These are phyloP conservation scores for Drosophila ananassae DNA, from an alignment of 1,140 invertebrate genomes.

Conservation along the genomic window DNA sequence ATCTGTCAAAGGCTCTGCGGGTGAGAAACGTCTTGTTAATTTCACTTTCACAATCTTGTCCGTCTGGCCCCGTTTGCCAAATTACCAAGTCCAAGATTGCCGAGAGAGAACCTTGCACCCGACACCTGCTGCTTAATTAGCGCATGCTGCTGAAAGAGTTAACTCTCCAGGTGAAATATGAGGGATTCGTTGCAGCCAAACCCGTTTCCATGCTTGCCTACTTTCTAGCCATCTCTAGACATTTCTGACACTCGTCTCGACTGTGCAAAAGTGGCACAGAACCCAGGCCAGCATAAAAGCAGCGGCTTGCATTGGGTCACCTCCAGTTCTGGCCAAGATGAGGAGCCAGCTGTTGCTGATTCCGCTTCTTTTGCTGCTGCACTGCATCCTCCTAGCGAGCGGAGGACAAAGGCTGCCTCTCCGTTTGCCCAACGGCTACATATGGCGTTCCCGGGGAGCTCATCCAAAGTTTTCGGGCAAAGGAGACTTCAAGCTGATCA, in stretches of 20 bases:
- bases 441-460: conserved; percentile 26
- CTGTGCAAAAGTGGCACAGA: conserved; percentile 30
- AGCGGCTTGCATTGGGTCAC: background rate
- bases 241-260: conserved; percentile 48
- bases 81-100: conserved; percentile 5
- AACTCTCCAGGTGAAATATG: conserved; percentile 12
- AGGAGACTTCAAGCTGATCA: conserved; percentile 45
- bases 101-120: conserved; percentile 29
- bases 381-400: conserved; percentile 4
- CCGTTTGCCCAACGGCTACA: conserved; percentile 30
- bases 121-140: conserved; percentile 49
- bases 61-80: conserved; percentile 14
- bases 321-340: conserved; percentile 64
- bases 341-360: conserved; percentile 25
- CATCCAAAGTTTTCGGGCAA: conserved; percentile 41
- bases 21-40: conserved; percentile 13
- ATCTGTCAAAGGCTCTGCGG: conserved; percentile 25
- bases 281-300: conserved; percentile 53
- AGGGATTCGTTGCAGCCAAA: conserved; percentile 8
- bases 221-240: conserved; percentile 44
- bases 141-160: conserved; percentile 18
- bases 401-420: conserved; percentile 13
- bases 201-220: conserved; percentile 42
- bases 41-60: conserved; percentile 44
- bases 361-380: conserved; percentile 1